A percentile compares a stretch with the other conserved stretches of the same genome.
Conservation (phyloP, 2,113 vertebrate genomes). For the Lepus timidus region DNA sequence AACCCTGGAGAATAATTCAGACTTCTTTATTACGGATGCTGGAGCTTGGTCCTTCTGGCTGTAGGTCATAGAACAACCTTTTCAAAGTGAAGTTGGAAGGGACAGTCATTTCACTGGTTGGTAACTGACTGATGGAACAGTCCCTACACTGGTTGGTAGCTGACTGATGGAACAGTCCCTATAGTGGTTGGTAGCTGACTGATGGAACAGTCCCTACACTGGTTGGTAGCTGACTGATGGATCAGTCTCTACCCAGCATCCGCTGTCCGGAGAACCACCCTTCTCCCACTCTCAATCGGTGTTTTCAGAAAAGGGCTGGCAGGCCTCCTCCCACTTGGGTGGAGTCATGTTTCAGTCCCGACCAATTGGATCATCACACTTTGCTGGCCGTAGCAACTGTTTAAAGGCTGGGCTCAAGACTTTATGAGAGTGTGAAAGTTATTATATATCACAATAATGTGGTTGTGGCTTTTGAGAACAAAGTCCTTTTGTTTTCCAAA, state of each 20-base stretch:
- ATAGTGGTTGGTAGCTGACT: too few species aligned
- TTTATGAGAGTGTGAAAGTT: background rate
- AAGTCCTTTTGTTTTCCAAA: background rate
- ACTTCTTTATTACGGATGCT: too few species aligned
- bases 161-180: too few species aligned
- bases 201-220: too few species aligned
- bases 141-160: too few species aligned
- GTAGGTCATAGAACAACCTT: background rate
- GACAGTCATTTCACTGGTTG: too few species aligned
- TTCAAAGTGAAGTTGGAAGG: background rate
- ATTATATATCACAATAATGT: background rate
- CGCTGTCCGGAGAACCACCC: background rate
- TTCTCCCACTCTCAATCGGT: background rate
- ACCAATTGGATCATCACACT: background rate
- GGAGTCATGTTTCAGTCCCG: background rate
- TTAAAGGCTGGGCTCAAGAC: background rate
- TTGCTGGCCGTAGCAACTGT: background rate
- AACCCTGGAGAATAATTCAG: too few species aligned
- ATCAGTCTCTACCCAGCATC: background rate
- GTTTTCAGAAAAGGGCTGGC: background rate
- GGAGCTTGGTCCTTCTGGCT: background rate
- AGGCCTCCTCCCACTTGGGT: background rate
- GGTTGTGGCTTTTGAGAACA: background rate
- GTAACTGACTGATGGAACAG: too few species aligned
- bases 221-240: too few species aligned